phyloP scores from a whole-genome alignment of 2,888 invertebrate genomes.

The Altica lythri region DNA sequence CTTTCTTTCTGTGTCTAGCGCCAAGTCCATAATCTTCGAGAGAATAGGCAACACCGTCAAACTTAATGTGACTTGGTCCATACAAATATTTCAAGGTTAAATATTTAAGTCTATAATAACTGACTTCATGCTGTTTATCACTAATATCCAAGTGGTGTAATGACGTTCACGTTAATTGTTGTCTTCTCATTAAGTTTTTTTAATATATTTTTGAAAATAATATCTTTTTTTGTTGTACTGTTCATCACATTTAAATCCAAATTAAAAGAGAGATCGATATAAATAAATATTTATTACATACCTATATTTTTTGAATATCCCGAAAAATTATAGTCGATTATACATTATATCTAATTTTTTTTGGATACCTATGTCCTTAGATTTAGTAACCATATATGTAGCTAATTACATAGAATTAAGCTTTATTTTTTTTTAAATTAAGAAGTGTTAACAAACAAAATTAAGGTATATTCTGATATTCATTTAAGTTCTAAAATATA shows the following conservation, averaged over 20 bases:
- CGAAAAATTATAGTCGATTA: no score
- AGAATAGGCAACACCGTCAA: slow-evolving; percentile 40
- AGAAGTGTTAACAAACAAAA: no score
- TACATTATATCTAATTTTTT: no score
- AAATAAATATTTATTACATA: no score
- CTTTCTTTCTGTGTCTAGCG: slow-evolving; percentile 4
- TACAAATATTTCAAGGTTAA: slow-evolving; percentile 53
- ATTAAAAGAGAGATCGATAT: no score
- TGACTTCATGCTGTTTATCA: slow-evolving; percentile 32
- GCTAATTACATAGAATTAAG: no score
- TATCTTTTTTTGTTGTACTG: neutral
- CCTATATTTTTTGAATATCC: no score
- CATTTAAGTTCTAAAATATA: no score
- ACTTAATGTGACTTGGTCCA: slow-evolving; percentile 45
- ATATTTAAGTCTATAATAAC: slow-evolving; percentile 47
- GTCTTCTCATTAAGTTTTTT: slow-evolving; percentile 3
- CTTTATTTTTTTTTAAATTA: no score
- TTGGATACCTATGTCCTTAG: no score
- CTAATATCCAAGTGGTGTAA: slow-evolving; percentile 15
- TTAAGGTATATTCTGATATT: no score
- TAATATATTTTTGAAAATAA: slow-evolving; percentile 5
- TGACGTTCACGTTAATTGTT: slow-evolving; percentile 22
- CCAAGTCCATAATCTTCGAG: slow-evolving; percentile 16
- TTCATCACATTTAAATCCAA: neutral
- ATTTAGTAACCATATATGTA: no score